Conservation (phyloP, 1,140 invertebrate species). For the Drosophila malerkotliana region DNA sequence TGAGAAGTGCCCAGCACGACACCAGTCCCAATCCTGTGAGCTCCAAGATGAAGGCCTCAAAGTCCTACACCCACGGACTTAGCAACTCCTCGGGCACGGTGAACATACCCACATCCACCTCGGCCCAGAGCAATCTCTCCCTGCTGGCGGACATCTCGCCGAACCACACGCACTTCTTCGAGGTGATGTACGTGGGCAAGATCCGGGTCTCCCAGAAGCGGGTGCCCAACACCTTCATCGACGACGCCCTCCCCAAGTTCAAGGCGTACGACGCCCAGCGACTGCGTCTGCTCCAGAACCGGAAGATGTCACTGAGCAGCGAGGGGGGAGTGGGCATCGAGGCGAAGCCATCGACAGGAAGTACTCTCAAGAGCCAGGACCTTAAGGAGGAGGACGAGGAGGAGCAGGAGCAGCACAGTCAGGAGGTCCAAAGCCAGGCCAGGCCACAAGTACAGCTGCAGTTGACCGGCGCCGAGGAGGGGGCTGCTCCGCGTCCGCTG, state of each 20-base stretch:
- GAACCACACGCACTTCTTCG: slow-evolving; percentile 93
- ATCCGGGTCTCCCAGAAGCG: slow-evolving; percentile 93
- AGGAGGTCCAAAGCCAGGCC: slow-evolving; percentile 4
- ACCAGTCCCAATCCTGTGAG: slow-evolving; percentile 78
- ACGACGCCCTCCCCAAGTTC: slow-evolving; percentile 94
- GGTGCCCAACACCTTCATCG: slow-evolving; percentile 94
- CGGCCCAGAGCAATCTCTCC: slow-evolving; percentile 84
- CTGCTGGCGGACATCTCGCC: slow-evolving; percentile 91
- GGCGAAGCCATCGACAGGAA: slow-evolving; percentile 41
- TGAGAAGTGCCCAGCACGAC: slow-evolving; percentile 78
- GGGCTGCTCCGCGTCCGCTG: slow-evolving; percentile 55
- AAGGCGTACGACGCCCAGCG: slow-evolving; percentile 91
- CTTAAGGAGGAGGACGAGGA: slow-evolving; percentile 77
- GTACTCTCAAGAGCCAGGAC: slow-evolving; percentile 62
- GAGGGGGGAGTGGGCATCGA: slow-evolving; percentile 67
- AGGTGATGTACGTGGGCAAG: slow-evolving; percentile 94
- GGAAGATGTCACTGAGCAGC: slow-evolving; percentile 78
- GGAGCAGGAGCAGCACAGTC: slow-evolving; percentile 27
- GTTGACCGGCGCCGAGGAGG: slow-evolving; percentile 52
- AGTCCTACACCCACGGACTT: slow-evolving; percentile 81
- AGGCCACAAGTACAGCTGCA: slow-evolving; percentile 49
- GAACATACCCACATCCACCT: slow-evolving; percentile 79
- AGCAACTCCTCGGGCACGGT: slow-evolving; percentile 82
- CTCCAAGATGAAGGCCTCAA: slow-evolving; percentile 81
- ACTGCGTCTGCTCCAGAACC: slow-evolving; percentile 85